phyloP scores from a whole-genome alignment of 1,140 invertebrate species.

The Metaphire vulgaris region DNA sequence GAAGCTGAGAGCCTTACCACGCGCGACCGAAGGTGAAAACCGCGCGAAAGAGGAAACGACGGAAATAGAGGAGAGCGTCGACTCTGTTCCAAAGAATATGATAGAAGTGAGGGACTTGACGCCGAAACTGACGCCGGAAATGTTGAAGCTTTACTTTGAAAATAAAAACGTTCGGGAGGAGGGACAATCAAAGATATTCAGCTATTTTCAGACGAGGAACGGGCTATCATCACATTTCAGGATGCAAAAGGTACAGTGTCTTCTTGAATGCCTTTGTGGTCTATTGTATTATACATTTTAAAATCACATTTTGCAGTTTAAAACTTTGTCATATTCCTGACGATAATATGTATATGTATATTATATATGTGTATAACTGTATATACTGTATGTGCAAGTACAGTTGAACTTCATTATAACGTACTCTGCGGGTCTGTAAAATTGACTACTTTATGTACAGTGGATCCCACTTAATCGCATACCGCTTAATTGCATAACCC shows the following conservation, averaged over 20 bases:
- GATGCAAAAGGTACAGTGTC: neutral
- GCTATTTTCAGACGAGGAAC: neutral
- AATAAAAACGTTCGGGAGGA: neutral
- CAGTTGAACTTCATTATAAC: no score
- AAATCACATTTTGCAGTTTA: no score
- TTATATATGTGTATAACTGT: no score
- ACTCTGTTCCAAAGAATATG: neutral
- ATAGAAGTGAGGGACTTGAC: neutral
- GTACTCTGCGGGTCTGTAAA: no score
- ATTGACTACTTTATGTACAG: no score
- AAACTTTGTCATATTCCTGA: no score
- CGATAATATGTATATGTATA: no score
- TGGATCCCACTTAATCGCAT: no score
- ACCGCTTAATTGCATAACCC: no score
- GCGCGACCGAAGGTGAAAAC: neutral
- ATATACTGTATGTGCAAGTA: no score
- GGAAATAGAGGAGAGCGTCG: neutral
- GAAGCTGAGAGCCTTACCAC: no score
- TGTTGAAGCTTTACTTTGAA: neutral
- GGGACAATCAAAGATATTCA: neutral
- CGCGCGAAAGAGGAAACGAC: neutral
- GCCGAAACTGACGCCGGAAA: neutral
- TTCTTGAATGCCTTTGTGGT: no score
- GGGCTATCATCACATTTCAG: neutral
- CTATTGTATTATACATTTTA: neutral